Percentiles rank a stretch among this genome's conserved stretches.
Evolutionary conservation across 2,113 vertebrate species (phyloP).

Genomic region (Ptilonorhynchus violaceus): DNA sequence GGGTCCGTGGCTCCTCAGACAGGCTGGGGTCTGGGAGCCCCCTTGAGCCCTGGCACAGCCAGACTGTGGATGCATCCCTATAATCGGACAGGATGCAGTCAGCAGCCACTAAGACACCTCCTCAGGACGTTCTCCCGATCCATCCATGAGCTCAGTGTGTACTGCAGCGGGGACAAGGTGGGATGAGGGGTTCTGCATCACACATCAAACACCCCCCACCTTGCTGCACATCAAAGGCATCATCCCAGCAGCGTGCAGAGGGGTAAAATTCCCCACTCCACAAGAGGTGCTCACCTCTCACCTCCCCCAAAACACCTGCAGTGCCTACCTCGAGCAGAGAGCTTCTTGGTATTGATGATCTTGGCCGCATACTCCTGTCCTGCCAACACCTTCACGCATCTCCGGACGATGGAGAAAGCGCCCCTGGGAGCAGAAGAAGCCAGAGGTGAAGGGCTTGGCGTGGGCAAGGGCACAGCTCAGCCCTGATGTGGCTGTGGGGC

Average conservation of each 20-base stretch:
- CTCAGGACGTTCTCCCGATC: accelerated
- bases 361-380: conserved; percentile 84
- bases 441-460: not conserved
- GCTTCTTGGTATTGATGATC: conserved; percentile 86
- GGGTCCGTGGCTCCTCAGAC: not conserved
- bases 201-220: not conserved
- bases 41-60: not conserved
- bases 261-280: accelerated
- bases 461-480: not conserved
- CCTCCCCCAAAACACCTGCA: not conserved
- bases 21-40: not conserved
- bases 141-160: not conserved
- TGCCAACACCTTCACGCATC: conserved; percentile 82
- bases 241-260: accelerated
- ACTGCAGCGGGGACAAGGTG: accelerated
- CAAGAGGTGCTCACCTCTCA: not conserved
- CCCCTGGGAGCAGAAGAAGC: conserved; percentile 65
- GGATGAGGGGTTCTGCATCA: accelerated
- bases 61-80: not conserved
- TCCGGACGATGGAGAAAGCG: conserved; percentile 82
- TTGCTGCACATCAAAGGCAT: not conserved
- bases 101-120: not conserved
- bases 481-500: accelerated
- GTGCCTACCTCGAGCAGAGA: conserved; percentile 79
- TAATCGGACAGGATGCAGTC: accelerated